These are phyloP conservation scores for Malacoctenus gilli DNA, from an alignment of 2,797 vertebrate genomes.

Conservation along the genomic window DNA sequence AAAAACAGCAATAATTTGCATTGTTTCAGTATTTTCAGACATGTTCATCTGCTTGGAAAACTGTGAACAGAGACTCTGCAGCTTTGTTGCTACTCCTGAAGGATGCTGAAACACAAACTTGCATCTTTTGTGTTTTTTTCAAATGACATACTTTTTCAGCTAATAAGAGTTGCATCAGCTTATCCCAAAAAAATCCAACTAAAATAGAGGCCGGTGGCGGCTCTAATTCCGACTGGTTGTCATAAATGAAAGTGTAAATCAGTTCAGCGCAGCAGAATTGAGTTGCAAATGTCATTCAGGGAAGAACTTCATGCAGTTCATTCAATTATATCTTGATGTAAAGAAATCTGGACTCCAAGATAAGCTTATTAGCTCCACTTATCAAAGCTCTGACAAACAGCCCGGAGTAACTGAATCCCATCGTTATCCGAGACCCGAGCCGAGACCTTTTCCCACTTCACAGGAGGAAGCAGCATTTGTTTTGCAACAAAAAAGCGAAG, in stretches of 20 bases:
- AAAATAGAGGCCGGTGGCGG: background rate
- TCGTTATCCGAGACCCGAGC: slow-evolving; percentile 25
- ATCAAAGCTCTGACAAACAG: slow-evolving; percentile 40
- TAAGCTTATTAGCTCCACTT: slow-evolving; percentile 33
- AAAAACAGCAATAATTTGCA: too few species aligned
- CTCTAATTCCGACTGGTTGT: background rate
- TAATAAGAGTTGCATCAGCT: too few species aligned
- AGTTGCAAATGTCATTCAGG: slow-evolving; percentile 10
- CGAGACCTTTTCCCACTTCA: slow-evolving; percentile 28
- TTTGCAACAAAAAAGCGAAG: slow-evolving; percentile 30
- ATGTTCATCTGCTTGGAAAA: too few species aligned
- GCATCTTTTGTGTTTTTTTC: too few species aligned
- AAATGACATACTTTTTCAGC: too few species aligned
- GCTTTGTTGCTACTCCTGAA: too few species aligned
- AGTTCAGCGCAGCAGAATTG: background rate
- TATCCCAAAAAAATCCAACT: background rate
- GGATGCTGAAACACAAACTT: too few species aligned
- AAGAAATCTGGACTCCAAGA: slow-evolving; percentile 22
- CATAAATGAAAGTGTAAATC: background rate
- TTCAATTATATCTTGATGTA: slow-evolving; percentile 19
- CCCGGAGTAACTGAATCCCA: slow-evolving; percentile 33
- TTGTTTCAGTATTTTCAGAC: too few species aligned
- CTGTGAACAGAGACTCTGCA: too few species aligned
- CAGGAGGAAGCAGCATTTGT: slow-evolving; percentile 32
- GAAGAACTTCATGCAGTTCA: slow-evolving; percentile 4